phyloP scores from a whole-genome alignment of 92 coral and sea anemone genomes.

The Muricea muricata region DNA sequence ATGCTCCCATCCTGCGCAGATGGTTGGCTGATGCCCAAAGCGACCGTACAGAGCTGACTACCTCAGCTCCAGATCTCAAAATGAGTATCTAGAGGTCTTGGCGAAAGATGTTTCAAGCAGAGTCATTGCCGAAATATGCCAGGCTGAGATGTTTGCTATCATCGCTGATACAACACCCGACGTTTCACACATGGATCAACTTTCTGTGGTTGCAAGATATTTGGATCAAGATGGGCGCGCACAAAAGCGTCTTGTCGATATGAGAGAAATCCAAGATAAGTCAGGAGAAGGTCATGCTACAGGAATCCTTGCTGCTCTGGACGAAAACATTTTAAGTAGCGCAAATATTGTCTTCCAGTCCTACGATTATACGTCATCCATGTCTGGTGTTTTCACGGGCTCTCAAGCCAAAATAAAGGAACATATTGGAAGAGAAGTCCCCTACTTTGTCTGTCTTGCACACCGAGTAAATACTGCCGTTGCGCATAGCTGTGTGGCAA shows the following conservation, averaged over 20 bases:
- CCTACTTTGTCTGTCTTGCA: slow-evolving; percentile 13
- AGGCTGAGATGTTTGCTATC: slow-evolving; percentile 16
- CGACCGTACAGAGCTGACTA: slow-evolving; percentile 13
- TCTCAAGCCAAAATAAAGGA: slow-evolving; percentile 29
- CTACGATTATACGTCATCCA: slow-evolving; percentile 7
- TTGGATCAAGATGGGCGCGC: neutral
- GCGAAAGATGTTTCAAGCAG: slow-evolving; percentile 16
- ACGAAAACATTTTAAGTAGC: neutral
- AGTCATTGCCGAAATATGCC: neutral
- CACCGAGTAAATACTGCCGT: slow-evolving; percentile 6
- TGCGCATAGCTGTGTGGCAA: slow-evolving; percentile 23
- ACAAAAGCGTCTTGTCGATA: slow-evolving; percentile 18
- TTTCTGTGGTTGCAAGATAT: slow-evolving; percentile 22
- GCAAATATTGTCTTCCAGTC: slow-evolving; percentile 4
- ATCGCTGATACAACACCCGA: slow-evolving; percentile 17
- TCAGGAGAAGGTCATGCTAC: slow-evolving; percentile 18
- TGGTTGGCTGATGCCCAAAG: slow-evolving; percentile 21
- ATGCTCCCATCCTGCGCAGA: neutral
- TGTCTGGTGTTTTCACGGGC: slow-evolving; percentile 17
- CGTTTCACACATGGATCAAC: slow-evolving; percentile 6
- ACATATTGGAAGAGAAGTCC: slow-evolving; percentile 16
- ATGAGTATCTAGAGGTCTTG: neutral
- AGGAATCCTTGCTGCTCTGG: slow-evolving; percentile 5
- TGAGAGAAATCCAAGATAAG: neutral
- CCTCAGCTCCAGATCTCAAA: slow-evolving; percentile 24